These are phyloP conservation scores for Zosterops hypoxanthus DNA, from an alignment of 2,113 vertebrate genomes.

Conservation along the genomic window DNA sequence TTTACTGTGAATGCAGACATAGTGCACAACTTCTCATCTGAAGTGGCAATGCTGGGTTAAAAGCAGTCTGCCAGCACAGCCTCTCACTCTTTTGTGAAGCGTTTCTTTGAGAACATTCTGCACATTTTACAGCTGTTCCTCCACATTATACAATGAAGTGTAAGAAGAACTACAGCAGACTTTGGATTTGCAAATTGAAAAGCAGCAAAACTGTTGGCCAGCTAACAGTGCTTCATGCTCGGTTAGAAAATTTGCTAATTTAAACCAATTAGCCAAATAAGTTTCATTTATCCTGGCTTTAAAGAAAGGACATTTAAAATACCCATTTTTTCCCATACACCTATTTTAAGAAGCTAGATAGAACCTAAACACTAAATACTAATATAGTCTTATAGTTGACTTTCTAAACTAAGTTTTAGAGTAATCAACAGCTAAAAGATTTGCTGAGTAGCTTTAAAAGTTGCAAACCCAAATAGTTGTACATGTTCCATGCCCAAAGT, in stretches of 20 bases:
- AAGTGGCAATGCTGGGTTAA: conserved; percentile 52
- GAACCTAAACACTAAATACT: background rate
- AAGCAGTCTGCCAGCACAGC: conserved; percentile 49
- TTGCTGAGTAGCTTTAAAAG: conserved; percentile 24
- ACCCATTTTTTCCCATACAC: background rate
- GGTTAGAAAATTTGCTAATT: conserved; percentile 65
- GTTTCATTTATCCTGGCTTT: conserved; percentile 28
- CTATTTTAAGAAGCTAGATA: background rate
- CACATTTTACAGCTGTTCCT: conserved; percentile 71
- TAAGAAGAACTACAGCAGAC: conserved; percentile 59
- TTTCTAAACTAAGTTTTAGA: background rate
- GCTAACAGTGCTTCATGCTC: conserved; percentile 62
- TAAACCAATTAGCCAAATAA: conserved; percentile 64
- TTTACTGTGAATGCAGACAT: conserved; percentile 30
- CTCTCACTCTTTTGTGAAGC: conserved; percentile 53
- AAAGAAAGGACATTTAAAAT: conserved; percentile 8
- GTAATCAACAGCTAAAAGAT: background rate
- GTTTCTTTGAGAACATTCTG: conserved; percentile 64
- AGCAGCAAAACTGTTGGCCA: conserved; percentile 53
- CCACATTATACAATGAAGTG: conserved; percentile 65
- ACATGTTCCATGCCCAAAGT: conserved; percentile 40
- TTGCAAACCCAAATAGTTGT: conserved; percentile 33
- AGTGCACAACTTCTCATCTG: conserved; percentile 29
- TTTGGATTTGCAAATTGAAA: conserved; percentile 66
- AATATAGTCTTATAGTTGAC: background rate